Evolutionary conservation across 1,140 invertebrate species (phyloP).

Genomic region (Penaeus chinensis): DNA sequence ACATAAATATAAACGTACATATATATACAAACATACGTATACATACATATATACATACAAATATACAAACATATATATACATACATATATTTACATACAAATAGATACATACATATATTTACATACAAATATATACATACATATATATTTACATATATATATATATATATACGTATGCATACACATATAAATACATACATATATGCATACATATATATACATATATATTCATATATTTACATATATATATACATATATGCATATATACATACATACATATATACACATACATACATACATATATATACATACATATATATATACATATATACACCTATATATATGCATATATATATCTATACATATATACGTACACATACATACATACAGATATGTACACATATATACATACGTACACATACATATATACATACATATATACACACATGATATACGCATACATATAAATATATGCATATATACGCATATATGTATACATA

Average conservation of each 20-base stretch:
- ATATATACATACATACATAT: slow-evolving; percentile 22
- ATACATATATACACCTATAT: neutral
- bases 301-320: slow-evolving; percentile 28
- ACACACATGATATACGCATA: neutral
- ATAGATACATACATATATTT: no score
- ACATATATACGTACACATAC: neutral
- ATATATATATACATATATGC: neutral
- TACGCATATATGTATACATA: neutral
- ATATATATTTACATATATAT: no score
- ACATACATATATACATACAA: no score
- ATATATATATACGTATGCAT: no score
- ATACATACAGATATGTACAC: neutral
- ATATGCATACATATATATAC: no score
- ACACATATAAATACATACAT: no score
- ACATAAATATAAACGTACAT: no score
- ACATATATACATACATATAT: neutral
- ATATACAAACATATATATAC: no score
- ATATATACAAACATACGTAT: no score
- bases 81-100: no score
- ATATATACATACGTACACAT: slow-evolving; percentile 3
- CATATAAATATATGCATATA: neutral
- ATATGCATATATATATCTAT: neutral
- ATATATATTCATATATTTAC: no score
- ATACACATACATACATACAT: slow-evolving; percentile 7
- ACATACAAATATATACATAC: no score